Conservation (phyloP, 2,113 vertebrate species). For the Halcyon senegalensis region DNA sequence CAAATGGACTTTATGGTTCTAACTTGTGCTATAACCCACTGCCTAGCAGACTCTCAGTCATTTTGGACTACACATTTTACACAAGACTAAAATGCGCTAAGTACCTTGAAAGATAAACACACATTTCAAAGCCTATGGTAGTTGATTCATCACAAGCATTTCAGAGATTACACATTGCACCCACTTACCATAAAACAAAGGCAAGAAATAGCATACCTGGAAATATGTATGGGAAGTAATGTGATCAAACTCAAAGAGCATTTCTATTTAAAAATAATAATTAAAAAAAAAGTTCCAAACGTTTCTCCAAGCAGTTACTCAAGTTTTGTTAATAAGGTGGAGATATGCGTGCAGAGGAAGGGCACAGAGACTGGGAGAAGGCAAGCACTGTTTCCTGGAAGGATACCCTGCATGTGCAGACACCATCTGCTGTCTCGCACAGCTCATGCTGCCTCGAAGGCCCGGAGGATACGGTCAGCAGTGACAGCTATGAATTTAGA, state of each 20-base stretch:
- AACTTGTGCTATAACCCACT: accelerated
- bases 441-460: background rate
- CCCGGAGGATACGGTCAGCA: background rate
- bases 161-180: background rate
- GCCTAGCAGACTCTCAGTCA: background rate
- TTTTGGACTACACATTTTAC: background rate
- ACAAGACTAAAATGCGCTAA: background rate
- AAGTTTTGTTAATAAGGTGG: background rate
- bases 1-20: background rate
- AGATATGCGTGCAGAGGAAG: background rate
- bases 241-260: background rate
- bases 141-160: background rate
- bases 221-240: background rate
- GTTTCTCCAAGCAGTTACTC: background rate
- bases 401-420: background rate
- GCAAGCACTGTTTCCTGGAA: background rate
- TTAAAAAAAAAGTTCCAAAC: background rate
- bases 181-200: background rate
- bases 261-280: background rate
- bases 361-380: background rate
- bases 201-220: background rate
- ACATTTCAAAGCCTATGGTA: background rate
- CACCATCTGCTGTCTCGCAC: background rate
- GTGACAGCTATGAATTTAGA: background rate
- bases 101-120: background rate